Evolutionary conservation across 2,888 invertebrate species (phyloP), one percentile per base, ranked within the genome.

Genomic region (Blera fallax): DNA sequence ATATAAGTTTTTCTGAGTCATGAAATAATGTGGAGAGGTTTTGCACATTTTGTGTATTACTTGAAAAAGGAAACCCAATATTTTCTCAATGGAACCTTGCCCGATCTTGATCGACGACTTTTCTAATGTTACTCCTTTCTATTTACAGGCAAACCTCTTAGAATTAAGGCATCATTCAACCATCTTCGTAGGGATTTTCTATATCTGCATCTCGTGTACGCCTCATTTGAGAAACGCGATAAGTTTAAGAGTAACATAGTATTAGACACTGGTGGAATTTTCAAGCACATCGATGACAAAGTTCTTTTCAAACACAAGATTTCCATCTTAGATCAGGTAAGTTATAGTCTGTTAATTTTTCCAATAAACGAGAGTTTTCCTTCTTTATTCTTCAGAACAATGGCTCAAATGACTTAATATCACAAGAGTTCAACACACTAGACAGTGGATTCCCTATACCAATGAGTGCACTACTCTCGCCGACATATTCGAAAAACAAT

Each of bases 401-500:
- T 78, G 90, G 89, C 10, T 87, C 88, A 0, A 89, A 89, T 69
- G 92, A 92, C 79, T 89, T 92, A 14, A 89, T 89, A 45, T 92
- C 92, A 0, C 92, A 91, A 83, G 91, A 91, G 74, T 89, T 92
- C 29, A 88, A 85, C 18, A 91, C 90, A 70, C 88, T 90, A 4
- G 90, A 91, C 60, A 91, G 91, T 43, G 93, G 93, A 0, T 93
- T 93, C 34, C 91, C 93, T 24, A 93, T 94, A 87, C 93, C 93
- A 1, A 93, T 93, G 77, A 92, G 92, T 77, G 93, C 93, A 3
- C 90, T 94, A 54, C 88, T 92, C 16, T 91, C 91, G 37, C 90
- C 92, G 65, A 90, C 93, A 52, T 94, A 93, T 87, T 90, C 93
- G 21, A 91, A 91, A 79, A 91, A 93, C 87, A 92, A 94, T 87